A percentile compares a stretch with the other conserved stretches of the same genome.
phyloP scores from a whole-genome alignment of 2,888 invertebrate species.

The Dexiosoma caninum region DNA sequence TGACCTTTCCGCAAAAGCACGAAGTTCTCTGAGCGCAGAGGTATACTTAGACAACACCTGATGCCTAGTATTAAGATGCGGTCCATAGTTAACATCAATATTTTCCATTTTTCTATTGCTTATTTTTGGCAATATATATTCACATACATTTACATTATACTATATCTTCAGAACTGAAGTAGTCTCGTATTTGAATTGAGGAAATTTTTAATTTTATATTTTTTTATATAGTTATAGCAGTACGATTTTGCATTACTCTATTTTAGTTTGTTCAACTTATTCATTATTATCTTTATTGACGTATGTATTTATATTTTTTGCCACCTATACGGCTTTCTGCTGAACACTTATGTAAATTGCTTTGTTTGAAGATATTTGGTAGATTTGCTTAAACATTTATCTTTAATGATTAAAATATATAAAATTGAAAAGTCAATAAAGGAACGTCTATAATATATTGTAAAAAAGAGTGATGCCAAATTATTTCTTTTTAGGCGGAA shows the following conservation, averaged over 20 bases:
- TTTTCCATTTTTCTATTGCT: conserved; percentile 55
- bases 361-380: neutral
- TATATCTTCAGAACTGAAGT: too few relatives aligned
- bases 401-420: neutral
- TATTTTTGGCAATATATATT: neutral
- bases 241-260: neutral
- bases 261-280: neutral
- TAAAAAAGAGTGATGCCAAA: neutral
- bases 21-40: conserved; percentile 80
- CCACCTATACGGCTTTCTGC: too few relatives aligned
- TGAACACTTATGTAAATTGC: too few relatives aligned
- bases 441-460: neutral
- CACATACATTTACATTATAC: neutral
- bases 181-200: too few relatives aligned
- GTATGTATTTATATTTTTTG: neutral
- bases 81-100: conserved; percentile 59
- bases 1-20: conserved; percentile 79
- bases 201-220: neutral
- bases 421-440: neutral
- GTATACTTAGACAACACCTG: conserved; percentile 79
- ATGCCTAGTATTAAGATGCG: conserved; percentile 60
- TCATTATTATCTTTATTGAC: neutral
- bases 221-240: neutral
- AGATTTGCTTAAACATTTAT: neutral
- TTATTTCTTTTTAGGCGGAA: too few relatives aligned